Evolutionary conservation across 2,797 vertebrate genomes (phyloP).

Genomic region (Anguilla megastoma): DNA sequence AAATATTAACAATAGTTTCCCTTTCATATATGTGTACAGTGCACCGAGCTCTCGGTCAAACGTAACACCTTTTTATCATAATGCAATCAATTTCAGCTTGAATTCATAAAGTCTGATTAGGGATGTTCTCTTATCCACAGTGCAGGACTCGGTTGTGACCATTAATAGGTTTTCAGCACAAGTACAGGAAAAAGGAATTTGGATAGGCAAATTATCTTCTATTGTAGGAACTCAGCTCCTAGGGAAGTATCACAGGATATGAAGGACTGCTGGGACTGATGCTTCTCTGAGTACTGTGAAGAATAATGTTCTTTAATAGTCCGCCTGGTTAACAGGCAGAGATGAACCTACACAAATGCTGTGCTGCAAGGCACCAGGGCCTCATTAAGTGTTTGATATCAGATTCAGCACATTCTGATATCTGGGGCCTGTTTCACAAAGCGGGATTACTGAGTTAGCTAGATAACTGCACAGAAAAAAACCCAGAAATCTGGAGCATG

Average conservation of each 20-base stretch:
- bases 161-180: slow-evolving; percentile 58
- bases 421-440: too few relatives aligned
- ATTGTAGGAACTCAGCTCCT: background rate
- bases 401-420: too few relatives aligned
- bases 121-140: slow-evolving; percentile 1
- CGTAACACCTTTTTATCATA: slow-evolving; percentile 24
- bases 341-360: background rate
- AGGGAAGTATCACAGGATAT: slow-evolving; percentile 32
- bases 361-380: background rate
- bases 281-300: slow-evolving; percentile 57
- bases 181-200: slow-evolving; percentile 64
- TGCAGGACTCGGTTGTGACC: slow-evolving; percentile 51
- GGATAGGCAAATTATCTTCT: slow-evolving; percentile 63
- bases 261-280: slow-evolving; percentile 59
- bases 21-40: background rate
- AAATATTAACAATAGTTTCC: background rate
- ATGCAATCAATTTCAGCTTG: slow-evolving; percentile 23
- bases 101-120: slow-evolving; percentile 13
- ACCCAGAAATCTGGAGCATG: too few relatives aligned
- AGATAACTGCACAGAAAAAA: too few relatives aligned
- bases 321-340: background rate
- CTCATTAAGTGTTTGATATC: too few relatives aligned
- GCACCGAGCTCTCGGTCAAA: background rate
- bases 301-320: slow-evolving; percentile 54
- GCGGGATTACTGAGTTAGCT: too few relatives aligned